These are phyloP conservation scores for Galagoides demidoff DNA, from an alignment of 2,797 vertebrate genomes.

Conservation along the genomic window DNA sequence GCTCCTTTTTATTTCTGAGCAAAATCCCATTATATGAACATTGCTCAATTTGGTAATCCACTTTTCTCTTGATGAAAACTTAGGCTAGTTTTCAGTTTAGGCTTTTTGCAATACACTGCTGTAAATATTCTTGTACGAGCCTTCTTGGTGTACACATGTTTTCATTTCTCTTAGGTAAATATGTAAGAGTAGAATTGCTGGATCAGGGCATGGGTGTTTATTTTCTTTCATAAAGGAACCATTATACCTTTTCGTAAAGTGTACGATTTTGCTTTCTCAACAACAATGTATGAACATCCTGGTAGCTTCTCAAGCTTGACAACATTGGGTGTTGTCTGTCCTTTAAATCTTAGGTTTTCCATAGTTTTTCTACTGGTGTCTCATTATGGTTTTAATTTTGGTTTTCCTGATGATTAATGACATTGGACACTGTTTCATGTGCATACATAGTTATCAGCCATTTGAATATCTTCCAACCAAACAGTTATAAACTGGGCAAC, in stretches of 20 bases:
- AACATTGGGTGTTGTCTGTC: background rate
- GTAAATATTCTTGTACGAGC: background rate
- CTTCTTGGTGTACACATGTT: background rate
- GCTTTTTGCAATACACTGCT: background rate
- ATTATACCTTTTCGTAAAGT: background rate
- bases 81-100: background rate
- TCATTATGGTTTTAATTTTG: slow-evolving; percentile 22
- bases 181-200: background rate
- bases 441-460: background rate
- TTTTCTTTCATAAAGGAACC: background rate
- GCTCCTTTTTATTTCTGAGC: background rate
- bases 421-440: background rate
- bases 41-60: background rate
- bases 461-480: background rate
- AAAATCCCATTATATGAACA: background rate
- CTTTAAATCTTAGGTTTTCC: background rate
- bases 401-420: slow-evolving; percentile 36
- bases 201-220: background rate
- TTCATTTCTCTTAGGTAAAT: slow-evolving; percentile 35
- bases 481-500: background rate
- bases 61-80: slow-evolving; percentile 1
- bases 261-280: background rate
- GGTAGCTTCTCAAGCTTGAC: background rate
- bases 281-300: background rate
- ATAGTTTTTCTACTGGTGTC: background rate